Base-by-base conservation (phyloP, 1,140 invertebrate species). In the Nephila pilipes region DNA sequence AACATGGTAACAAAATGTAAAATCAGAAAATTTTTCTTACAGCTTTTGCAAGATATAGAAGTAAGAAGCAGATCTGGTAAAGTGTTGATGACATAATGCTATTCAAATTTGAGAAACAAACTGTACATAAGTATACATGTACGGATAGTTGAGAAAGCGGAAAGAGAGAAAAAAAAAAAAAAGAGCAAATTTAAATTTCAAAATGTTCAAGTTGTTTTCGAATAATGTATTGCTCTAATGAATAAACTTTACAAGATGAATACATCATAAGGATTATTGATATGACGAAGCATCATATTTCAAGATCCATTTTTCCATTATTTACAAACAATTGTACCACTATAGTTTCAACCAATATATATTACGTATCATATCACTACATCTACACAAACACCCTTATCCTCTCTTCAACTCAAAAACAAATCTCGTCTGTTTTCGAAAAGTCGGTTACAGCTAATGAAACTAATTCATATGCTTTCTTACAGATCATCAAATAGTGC, bases 51-150 rank as follows among this genome's bases (percentile, higher is more conserved):
- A 58, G 58, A 36, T 60, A 87, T 10, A 87, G 32, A 16, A 87
- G 85, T 20, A 87, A 60, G 60, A 87, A 60, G 85, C 57, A 54
- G 58, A 87, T 60, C 46, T 87, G 85, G 32, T 63, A 87, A n/a
- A 87, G 54, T 16, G 8, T 63, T 60, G 58, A 29, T 87, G 58
- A 60, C 85, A 87, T 87, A 57, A 58, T 60, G 81, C 54, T 32
- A 83, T 87, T 87, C 85, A 87, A 60, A 55, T 81, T 81, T 46
- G 38, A 46, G 22, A 54, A 81, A 46, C n/a, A 32, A 63, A 38
- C 29, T 46, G 38, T 8, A 36, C 55, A 32, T 60, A 25, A 60
- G 85, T 87, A 36, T 57, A 87, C 85, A 87, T 60, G 58, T 54
- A 87, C 85, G 63, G 8, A 20, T 81, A 20, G 46, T 54, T 81